A percentile compares a stretch with the other conserved stretches of the same genome.
These are phyloP conservation scores for Larimichthys polyactis DNA, from an alignment of 2,113 vertebrate genomes.

Conservation along the genomic window DNA sequence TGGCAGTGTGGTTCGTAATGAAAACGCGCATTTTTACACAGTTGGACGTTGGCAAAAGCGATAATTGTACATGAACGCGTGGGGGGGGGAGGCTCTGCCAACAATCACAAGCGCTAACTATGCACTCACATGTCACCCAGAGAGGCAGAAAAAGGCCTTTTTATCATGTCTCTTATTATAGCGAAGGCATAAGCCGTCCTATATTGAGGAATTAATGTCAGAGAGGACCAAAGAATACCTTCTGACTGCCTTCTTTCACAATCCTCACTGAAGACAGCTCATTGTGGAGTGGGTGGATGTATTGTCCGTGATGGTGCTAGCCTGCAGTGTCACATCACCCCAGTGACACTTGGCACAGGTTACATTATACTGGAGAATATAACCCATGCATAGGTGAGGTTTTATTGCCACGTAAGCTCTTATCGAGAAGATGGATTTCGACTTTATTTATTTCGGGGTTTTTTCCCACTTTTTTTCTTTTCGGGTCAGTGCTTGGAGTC, in stretches of 20 bases:
- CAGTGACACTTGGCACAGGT: conserved; percentile 20
- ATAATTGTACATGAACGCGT: background rate
- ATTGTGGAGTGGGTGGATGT: conserved; percentile 34
- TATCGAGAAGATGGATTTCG: background rate
- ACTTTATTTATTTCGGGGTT: background rate
- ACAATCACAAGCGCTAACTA: background rate
- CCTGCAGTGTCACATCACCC: conserved; percentile 28
- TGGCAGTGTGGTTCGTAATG: conserved; percentile 9
- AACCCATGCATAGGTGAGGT: conserved; percentile 6
- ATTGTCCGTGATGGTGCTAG: background rate
- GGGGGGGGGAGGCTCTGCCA: background rate
- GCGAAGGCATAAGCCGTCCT: background rate
- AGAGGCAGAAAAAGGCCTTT: background rate
- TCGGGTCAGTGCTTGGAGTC: conserved; percentile 11
- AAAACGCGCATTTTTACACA: background rate
- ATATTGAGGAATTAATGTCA: background rate
- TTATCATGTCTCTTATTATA: background rate
- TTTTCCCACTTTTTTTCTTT: background rate
- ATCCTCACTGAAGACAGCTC: conserved; percentile 18
- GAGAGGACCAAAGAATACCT: background rate
- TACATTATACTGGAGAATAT: background rate
- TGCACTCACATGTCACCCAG: conserved; percentile 11
- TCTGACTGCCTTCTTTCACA: conserved; percentile 1
- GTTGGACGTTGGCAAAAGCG: conserved; percentile 5
- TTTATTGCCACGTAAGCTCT: background rate